Conservation (phyloP, 2,888 invertebrate species). For the Physocephala rufipes region DNA sequence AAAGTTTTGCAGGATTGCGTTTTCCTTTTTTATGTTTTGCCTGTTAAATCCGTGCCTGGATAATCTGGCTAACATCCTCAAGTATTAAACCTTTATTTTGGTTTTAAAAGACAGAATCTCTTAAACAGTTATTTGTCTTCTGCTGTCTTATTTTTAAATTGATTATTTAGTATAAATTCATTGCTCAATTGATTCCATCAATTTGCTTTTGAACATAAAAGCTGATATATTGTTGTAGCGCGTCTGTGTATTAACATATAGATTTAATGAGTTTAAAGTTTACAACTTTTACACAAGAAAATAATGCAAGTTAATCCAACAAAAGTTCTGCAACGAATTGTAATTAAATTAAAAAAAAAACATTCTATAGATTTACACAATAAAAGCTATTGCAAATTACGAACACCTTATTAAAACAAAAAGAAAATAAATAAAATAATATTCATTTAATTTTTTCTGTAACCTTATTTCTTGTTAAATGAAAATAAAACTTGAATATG, state of each 20-base stretch:
- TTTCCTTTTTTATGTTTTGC: slow-evolving; percentile 50
- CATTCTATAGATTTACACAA: too few species aligned
- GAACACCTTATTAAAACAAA: too few species aligned
- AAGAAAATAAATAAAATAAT: too few species aligned
- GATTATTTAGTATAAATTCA: too few species aligned
- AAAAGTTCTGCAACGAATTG: neutral
- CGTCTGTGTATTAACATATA: slow-evolving; percentile 31
- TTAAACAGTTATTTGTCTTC: neutral
- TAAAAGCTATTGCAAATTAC: too few species aligned
- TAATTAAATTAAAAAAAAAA: too few species aligned
- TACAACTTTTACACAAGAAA: slow-evolving; percentile 33
- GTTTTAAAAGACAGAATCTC: slow-evolving; percentile 48
- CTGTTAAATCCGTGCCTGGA: slow-evolving; percentile 47
- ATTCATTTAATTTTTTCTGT: too few species aligned
- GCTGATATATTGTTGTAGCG: slow-evolving; percentile 16
- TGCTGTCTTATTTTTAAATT: too few species aligned
- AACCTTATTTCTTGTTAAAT: too few species aligned
- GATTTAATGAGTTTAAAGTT: slow-evolving; percentile 42
- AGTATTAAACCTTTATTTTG: slow-evolving; percentile 38
- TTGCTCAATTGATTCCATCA: too few species aligned
- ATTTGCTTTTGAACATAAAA: too few species aligned
- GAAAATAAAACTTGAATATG: too few species aligned
- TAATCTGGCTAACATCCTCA: slow-evolving; percentile 45
- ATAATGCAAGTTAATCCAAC: neutral
- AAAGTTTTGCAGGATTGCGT: slow-evolving; percentile 42